phyloP scores from a whole-genome alignment of 2,888 invertebrate genomes.

The Ferdinandea cuprea region DNA sequence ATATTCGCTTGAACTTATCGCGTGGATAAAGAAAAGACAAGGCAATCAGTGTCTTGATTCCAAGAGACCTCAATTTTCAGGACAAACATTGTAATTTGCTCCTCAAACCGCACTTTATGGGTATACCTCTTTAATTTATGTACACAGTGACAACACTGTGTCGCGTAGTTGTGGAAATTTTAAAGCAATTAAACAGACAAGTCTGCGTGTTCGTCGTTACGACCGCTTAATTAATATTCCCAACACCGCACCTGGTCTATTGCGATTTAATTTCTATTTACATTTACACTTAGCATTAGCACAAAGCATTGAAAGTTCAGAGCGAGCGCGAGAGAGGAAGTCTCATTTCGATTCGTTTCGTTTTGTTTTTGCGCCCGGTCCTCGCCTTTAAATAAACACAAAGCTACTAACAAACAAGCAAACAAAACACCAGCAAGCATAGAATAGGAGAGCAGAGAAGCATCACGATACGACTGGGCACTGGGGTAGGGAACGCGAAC shows the following conservation, averaged over 20 bases:
- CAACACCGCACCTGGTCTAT: conserved; percentile 74
- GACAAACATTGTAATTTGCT: conserved; percentile 20
- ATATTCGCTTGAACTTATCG: too few species aligned
- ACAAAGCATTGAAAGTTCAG: conserved; percentile 38
- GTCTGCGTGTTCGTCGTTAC: conserved; percentile 48
- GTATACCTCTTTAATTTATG: conserved; percentile 31
- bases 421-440: conserved; percentile 36
- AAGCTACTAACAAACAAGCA: conserved; percentile 54
- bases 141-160: conserved; percentile 10
- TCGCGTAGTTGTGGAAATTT: conserved; percentile 22
- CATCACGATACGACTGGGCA: conserved; percentile 24
- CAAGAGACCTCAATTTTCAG: background rate
- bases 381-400: conserved; percentile 49
- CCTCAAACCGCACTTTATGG: conserved; percentile 30
- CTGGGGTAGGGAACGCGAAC: background rate
- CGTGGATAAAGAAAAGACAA: too few species aligned
- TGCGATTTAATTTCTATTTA: conserved; percentile 82
- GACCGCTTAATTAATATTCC: conserved; percentile 72
- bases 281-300: conserved; percentile 78
- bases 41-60: background rate
- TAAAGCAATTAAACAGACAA: conserved; percentile 65
- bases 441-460: background rate
- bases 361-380: background rate
- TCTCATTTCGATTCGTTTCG: background rate
- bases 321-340: conserved; percentile 25